These are phyloP conservation scores for Glareola pratincola DNA, from an alignment of 2,113 vertebrate genomes.

Conservation along the genomic window DNA sequence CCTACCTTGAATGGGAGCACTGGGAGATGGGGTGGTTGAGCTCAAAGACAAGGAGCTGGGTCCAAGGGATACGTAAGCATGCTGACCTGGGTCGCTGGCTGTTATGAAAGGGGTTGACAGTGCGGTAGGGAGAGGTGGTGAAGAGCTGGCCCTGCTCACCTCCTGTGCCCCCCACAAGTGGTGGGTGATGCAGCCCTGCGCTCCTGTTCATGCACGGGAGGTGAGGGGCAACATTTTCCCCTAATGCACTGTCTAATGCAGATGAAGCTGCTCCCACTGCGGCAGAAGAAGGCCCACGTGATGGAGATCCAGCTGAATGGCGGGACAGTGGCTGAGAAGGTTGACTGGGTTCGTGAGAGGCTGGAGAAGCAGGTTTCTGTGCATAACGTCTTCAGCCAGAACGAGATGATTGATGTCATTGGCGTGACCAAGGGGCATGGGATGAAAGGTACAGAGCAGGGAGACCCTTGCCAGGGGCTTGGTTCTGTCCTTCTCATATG, in stretches of 20 bases:
- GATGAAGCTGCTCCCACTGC: conserved; percentile 81
- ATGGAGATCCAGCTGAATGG: conserved; percentile 85
- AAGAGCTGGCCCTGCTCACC: background rate
- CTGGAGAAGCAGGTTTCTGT: conserved; percentile 79
- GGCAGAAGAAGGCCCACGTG: conserved; percentile 82
- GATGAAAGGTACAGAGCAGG: conserved; percentile 73
- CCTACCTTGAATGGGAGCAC: background rate
- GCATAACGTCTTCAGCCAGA: conserved; percentile 76
- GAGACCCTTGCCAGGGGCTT: background rate
- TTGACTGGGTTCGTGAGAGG: conserved; percentile 78
- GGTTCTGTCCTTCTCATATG: background rate
- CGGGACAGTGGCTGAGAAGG: conserved; percentile 77
- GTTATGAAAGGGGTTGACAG: background rate
- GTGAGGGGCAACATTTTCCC: rapidly evolving
- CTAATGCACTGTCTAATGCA: background rate
- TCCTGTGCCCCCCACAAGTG: background rate
- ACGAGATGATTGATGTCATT: conserved; percentile 80
- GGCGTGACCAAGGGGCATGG: conserved; percentile 81
- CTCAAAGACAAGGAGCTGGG: background rate
- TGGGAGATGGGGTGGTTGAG: background rate
- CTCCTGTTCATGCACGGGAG: background rate
- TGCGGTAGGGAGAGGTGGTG: background rate
- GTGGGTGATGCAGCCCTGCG: background rate
- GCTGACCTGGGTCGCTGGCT: background rate
- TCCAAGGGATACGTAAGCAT: background rate